phyloP scores from a whole-genome alignment of 1,140 invertebrate genomes.

The Fopius arisanus region DNA sequence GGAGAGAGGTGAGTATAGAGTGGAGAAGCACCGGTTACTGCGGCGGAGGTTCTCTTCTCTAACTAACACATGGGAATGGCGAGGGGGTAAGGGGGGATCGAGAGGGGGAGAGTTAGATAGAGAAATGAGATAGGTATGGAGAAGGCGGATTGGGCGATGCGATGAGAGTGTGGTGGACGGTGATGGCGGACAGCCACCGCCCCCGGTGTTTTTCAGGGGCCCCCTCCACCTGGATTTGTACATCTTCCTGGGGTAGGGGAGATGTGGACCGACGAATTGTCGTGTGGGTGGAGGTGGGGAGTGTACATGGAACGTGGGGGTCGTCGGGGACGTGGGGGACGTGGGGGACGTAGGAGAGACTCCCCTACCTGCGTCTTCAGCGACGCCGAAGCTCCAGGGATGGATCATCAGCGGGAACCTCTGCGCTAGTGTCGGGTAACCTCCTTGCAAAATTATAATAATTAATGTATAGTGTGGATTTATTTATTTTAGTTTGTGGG shows the following conservation, averaged over 20 bases:
- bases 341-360: background rate
- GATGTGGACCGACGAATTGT: constrained; percentile 15
- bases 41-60: constrained; percentile 48
- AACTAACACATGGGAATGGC: constrained; percentile 53
- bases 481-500: too few species aligned
- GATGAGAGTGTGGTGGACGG: constrained; percentile 45
- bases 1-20: constrained; percentile 30
- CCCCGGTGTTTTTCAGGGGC: constrained; percentile 46
- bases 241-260: constrained; percentile 25
- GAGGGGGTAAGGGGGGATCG: background rate
- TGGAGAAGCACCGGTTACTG: constrained; percentile 48
- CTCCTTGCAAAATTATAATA: too few species aligned
- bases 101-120: constrained; percentile 29
- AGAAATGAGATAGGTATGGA: constrained; percentile 53
- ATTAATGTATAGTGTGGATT: too few species aligned
- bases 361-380: constrained; percentile 34
- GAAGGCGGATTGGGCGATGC: constrained; percentile 41
- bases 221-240: constrained; percentile 16
- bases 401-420: constrained; percentile 23
- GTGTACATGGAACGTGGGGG: constrained; percentile 13
- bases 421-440: too few species aligned
- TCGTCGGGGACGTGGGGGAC: constrained; percentile 10
- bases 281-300: constrained; percentile 6
- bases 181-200: constrained; percentile 63
- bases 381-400: constrained; percentile 31